Evolutionary conservation across 1,140 invertebrate species (phyloP).

Genomic region (Ostrea denselamellosa): DNA sequence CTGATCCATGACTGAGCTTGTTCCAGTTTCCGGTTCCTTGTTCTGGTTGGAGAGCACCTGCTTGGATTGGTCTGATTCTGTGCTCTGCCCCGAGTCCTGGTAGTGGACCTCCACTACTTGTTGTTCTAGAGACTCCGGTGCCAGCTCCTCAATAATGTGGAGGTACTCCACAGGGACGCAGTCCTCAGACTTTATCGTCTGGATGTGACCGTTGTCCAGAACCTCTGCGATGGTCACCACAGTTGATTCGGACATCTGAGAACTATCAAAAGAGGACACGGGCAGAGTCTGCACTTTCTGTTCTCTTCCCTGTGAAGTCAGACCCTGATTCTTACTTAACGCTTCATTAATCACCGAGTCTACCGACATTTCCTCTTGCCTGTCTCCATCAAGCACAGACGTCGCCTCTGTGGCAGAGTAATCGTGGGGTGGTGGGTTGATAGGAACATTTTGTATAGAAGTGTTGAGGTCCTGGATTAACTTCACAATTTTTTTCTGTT

Average conservation of each 20-base stretch:
- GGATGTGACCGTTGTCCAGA: conserved; percentile 47
- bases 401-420: conserved; percentile 30
- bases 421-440: conserved; percentile 47
- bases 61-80: not conserved
- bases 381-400: not conserved
- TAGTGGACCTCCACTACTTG: conserved; percentile 66
- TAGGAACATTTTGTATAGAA: conserved; percentile 56
- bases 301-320: conserved; percentile 27
- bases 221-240: conserved; percentile 55
- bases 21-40: not conserved
- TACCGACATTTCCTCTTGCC: conserved; percentile 25
- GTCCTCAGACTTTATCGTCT: conserved; percentile 29
- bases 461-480: conserved; percentile 54
- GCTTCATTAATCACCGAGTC: conserved; percentile 51
- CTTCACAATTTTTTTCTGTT: conserved; percentile 57
- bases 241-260: conserved; percentile 35
- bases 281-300: conserved; percentile 22
- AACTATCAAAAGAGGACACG: not conserved
- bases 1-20: not conserved
- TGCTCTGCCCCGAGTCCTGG: conserved; percentile 46
- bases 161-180: conserved; percentile 58
- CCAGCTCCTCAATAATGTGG: conserved; percentile 62
- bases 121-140: conserved; percentile 53
- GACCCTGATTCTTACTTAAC: not conserved
- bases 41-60: conserved; percentile 16